Percentiles rank a stretch among this genome's conserved stretches.
These are phyloP conservation scores for Montipora cactus DNA, from an alignment of 64 coral and sea anemone species.

Conservation along the genomic window DNA sequence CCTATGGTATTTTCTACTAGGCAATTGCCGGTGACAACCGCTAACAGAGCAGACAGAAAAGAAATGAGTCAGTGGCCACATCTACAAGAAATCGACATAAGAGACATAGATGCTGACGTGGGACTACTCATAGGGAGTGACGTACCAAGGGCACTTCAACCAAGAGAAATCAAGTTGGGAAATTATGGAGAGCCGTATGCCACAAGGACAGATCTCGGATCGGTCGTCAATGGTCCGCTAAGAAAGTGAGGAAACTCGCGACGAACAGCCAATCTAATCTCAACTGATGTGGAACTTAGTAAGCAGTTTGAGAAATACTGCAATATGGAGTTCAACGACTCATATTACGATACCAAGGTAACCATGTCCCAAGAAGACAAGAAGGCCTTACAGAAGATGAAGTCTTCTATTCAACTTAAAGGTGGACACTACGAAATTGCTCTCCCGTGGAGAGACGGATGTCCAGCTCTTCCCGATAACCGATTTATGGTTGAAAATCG, in stretches of 20 bases:
- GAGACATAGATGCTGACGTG: conserved; percentile 13
- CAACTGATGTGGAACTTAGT: background rate
- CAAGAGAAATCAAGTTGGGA: conserved; percentile 25
- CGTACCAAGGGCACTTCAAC: conserved; percentile 51
- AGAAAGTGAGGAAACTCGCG: no score
- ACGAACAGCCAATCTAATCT: background rate
- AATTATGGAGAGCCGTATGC: conserved; percentile 16
- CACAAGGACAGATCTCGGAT: conserved; percentile 38
- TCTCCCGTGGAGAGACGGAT: no score
- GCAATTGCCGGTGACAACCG: no score
- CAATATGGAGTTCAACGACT: background rate
- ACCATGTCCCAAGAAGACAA: background rate
- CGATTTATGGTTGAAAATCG: no score
- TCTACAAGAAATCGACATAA: no score
- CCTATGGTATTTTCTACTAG: no score
- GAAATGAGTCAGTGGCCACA: no score
- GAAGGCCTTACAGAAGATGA: background rate
- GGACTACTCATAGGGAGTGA: background rate
- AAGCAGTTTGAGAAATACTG: background rate
- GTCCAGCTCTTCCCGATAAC: no score
- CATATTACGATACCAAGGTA: background rate
- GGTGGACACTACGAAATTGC: no score
- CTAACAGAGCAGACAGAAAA: no score
- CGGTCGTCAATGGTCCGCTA: conserved; percentile 11
- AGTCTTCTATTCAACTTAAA: background rate